A percentile compares a stretch with the other conserved stretches of the same genome.
Conservation (phyloP, 2,797 vertebrate species). For the Bryconaethiops microstoma region DNA sequence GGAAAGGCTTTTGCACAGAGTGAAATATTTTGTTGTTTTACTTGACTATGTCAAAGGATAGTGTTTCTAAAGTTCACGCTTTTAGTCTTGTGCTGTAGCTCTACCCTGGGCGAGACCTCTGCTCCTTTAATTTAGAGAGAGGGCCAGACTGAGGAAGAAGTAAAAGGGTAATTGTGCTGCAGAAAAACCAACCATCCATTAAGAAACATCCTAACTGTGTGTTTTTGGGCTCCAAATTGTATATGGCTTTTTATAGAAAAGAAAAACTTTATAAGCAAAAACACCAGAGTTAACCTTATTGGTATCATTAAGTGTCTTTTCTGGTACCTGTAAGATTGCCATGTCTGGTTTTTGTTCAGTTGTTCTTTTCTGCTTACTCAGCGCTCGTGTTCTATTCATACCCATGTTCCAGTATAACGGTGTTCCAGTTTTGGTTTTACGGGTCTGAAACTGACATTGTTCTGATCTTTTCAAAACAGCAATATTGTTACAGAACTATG, state of each 20-base stretch:
- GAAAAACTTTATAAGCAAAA: neutral
- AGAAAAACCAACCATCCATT: neutral
- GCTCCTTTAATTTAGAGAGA: neutral
- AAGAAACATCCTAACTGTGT: neutral
- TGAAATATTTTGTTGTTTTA: neutral
- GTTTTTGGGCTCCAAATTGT: neutral
- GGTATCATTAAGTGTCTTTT: neutral
- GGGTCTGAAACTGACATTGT: neutral
- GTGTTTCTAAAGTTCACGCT: conserved; percentile 12
- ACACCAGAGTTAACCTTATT: neutral
- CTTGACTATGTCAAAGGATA: neutral
- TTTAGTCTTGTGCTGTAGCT: neutral
- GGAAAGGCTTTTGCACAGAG: neutral
- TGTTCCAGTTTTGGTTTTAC: neutral
- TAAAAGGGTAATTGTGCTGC: neutral
- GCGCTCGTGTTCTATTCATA: neutral
- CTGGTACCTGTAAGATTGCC: neutral
- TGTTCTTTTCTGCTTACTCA: neutral
- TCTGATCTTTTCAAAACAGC: neutral
- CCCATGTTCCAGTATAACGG: too few species aligned
- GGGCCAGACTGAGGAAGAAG: neutral
- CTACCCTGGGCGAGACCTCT: neutral
- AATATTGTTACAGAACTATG: neutral
- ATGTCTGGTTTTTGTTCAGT: neutral
- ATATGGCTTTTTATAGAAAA: neutral